Percentiles rank a stretch among this genome's conserved stretches.
Conservation (phyloP, 2,797 vertebrate species). For the Oryzias dopingdopingensis region DNA sequence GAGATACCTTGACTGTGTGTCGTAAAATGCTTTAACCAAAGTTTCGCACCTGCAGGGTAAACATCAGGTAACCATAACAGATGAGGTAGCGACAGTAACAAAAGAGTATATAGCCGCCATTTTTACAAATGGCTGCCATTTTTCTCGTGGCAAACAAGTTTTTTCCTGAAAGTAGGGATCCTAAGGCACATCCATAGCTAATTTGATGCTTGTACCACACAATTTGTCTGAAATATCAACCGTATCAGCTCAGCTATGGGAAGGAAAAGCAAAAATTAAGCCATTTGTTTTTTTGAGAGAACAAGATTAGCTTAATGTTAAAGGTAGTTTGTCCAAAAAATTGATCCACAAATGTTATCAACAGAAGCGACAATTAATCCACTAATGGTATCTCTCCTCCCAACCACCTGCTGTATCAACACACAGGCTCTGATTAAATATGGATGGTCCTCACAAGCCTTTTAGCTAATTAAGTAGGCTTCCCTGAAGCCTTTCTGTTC, state of each 20-base stretch:
- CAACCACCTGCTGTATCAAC: slow-evolving; percentile 47
- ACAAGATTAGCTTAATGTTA: slow-evolving; percentile 30
- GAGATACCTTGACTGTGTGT: too few species aligned
- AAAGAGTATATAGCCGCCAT: too few species aligned
- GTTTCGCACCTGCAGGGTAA: too few species aligned
- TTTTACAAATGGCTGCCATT: too few species aligned
- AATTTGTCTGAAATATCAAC: too few species aligned
- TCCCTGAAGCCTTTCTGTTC: slow-evolving; percentile 27
- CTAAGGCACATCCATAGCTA: too few species aligned
- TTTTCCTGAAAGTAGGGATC: too few species aligned
- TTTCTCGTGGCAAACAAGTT: too few species aligned
- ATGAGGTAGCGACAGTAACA: too few species aligned
- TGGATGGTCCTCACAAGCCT: slow-evolving; percentile 41
- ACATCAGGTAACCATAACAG: too few species aligned
- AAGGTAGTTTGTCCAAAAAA: slow-evolving; percentile 28
- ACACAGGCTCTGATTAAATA: slow-evolving; percentile 57
- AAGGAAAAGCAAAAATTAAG: slow-evolving; percentile 3
- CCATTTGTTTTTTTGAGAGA: not conserved
- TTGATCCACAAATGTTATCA: slow-evolving; percentile 28
- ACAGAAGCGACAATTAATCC: slow-evolving; percentile 41
- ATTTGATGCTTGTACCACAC: too few species aligned
- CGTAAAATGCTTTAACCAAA: too few species aligned
- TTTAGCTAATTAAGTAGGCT: slow-evolving; percentile 49
- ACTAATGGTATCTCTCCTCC: slow-evolving; percentile 34
- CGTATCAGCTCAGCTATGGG: not conserved